Evolutionary conservation across 2,113 vertebrate genomes (phyloP).

Genomic region (Lepisosteus oculatus): DNA sequence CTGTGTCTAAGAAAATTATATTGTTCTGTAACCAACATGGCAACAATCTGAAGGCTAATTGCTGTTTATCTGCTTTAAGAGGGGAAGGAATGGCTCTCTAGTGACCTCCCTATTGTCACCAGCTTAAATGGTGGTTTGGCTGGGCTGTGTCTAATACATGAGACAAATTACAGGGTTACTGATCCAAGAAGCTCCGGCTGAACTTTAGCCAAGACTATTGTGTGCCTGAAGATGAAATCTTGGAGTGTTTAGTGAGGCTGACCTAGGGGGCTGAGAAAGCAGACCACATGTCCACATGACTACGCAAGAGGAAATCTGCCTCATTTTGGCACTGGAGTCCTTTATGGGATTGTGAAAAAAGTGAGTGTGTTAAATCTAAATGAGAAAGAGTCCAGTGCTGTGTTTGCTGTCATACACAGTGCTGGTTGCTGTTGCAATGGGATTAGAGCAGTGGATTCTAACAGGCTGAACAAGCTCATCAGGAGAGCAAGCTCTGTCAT

Average conservation of each 20-base stretch:
- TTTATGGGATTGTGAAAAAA: too few relatives aligned
- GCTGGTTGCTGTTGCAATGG: too few relatives aligned
- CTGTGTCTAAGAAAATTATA: neutral
- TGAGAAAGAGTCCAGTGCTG: too few relatives aligned
- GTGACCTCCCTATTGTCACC: slow-evolving; percentile 13
- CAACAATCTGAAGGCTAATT: slow-evolving; percentile 19
- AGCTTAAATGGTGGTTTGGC: slow-evolving; percentile 19
- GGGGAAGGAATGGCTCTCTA: slow-evolving; percentile 10
- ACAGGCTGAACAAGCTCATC: too few relatives aligned
- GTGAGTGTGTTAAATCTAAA: too few relatives aligned
- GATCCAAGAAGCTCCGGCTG: slow-evolving; percentile 6
- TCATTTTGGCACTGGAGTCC: too few relatives aligned
- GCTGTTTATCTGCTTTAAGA: slow-evolving; percentile 13
- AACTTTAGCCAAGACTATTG: slow-evolving; percentile 12
- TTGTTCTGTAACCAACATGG: slow-evolving; percentile 10
- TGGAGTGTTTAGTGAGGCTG: neutral
- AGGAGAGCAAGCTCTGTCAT: too few relatives aligned
- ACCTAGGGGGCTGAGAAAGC: slow-evolving; percentile 8
- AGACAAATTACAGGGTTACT: slow-evolving; percentile 26
- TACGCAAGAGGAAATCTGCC: neutral
- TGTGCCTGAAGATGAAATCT: slow-evolving; percentile 1
- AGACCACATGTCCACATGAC: neutral
- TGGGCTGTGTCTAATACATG: slow-evolving; percentile 19
- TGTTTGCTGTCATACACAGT: too few relatives aligned
- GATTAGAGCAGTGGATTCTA: too few relatives aligned